Conservation (phyloP, 2,797 vertebrate genomes). For the Hippopotamyrus pictus region DNA sequence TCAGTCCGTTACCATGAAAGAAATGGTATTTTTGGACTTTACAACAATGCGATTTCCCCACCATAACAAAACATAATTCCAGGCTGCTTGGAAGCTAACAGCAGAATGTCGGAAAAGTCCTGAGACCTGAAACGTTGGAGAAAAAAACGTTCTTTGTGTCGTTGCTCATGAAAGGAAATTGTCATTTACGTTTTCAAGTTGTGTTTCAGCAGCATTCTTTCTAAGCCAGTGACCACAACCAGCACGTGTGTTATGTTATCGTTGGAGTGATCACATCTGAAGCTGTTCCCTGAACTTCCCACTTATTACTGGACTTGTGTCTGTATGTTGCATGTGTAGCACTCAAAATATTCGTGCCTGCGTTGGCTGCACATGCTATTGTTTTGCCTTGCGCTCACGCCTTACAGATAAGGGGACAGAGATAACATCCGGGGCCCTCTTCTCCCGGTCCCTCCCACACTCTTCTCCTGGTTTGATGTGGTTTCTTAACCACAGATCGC, state of each 20-base stretch:
- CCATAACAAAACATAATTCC: not conserved
- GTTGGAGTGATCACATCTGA: not conserved
- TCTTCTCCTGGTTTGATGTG: constrained; percentile 48
- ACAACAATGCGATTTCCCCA: not conserved
- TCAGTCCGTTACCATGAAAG: not conserved
- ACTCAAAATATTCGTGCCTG: constrained; percentile 55
- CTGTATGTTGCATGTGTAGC: constrained; percentile 54
- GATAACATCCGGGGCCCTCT: constrained; percentile 1
- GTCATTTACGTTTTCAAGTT: not conserved
- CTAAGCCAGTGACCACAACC: not conserved
- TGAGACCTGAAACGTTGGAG: not conserved
- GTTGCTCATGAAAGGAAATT: not conserved
- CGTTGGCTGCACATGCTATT: constrained; percentile 53
- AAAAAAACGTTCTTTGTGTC: not conserved
- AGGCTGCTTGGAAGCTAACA: not conserved
- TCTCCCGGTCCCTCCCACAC: constrained; percentile 28
- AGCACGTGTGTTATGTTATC: not conserved
- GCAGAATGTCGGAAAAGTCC: not conserved
- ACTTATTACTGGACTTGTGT: not conserved
- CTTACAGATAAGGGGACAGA: constrained; percentile 56
- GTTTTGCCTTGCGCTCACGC: constrained; percentile 58
- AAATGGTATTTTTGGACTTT: not conserved
- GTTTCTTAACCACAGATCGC: constrained; percentile 55
- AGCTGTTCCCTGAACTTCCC: not conserved
- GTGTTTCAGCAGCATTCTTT: not conserved